These are phyloP conservation scores for Smutsia temminckii DNA, from an alignment of 2,797 vertebrate genomes.

Conservation along the genomic window DNA sequence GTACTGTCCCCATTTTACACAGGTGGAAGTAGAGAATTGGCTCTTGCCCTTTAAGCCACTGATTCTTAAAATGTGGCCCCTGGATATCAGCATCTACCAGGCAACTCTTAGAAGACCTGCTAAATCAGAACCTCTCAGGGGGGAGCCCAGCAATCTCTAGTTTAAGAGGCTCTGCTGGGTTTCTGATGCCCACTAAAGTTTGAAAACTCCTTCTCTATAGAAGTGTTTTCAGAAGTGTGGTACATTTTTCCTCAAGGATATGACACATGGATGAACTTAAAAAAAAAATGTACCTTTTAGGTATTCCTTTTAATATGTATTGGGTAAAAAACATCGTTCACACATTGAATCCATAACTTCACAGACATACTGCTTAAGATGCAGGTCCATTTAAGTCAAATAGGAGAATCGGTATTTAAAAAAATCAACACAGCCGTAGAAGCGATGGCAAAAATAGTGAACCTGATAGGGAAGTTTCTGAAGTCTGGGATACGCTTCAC, in stretches of 20 bases:
- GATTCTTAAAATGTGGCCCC: neutral
- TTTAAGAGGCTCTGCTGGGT: neutral
- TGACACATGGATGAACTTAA: neutral
- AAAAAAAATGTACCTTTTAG: neutral
- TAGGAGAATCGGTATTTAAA: neutral
- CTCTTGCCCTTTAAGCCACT: neutral
- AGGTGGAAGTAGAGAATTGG: neutral
- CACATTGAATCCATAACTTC: slow-evolving; percentile 18
- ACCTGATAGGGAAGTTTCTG: neutral
- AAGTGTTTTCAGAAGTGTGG: neutral
- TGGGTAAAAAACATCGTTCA: neutral
- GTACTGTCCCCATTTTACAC: neutral
- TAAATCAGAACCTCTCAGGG: neutral
- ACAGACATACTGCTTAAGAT: slow-evolving; percentile 9
- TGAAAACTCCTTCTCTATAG: neutral
- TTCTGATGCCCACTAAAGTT: neutral
- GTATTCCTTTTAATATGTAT: neutral
- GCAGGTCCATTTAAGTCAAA: slow-evolving; percentile 6
- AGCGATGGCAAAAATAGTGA: neutral
- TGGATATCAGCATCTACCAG: neutral
- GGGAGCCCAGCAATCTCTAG: neutral
- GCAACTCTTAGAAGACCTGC: neutral
- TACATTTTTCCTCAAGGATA: neutral
- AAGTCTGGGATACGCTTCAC: neutral
- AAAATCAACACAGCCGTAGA: neutral